Evolutionary conservation across 2,888 invertebrate genomes (phyloP).

Genomic region (Xestia ashworthii): DNA sequence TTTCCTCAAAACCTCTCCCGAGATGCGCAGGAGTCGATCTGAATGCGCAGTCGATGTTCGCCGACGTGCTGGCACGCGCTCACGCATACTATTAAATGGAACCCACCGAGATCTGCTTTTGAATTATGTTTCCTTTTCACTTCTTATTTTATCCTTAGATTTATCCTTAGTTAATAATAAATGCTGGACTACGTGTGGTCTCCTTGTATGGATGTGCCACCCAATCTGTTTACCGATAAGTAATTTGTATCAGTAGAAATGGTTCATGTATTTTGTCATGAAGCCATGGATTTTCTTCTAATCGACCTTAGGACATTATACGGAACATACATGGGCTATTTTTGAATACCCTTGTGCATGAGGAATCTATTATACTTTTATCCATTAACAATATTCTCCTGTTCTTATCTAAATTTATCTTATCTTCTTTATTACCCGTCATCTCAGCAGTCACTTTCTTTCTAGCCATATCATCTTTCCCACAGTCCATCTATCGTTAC

Average conservation of each 20-base stretch:
- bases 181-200: constrained; percentile 36
- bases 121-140: constrained; percentile 63
- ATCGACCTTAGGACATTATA: too few relatives aligned
- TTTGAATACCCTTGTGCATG: too few relatives aligned
- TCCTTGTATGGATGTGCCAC: constrained; percentile 21
- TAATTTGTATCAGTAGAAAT: not conserved
- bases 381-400: not conserved
- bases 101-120: constrained; percentile 60
- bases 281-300: too few relatives aligned
- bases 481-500: too few relatives aligned
- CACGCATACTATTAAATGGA: constrained; percentile 60
- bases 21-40: constrained; percentile 61
- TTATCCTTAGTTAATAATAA: constrained; percentile 39
- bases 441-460: too few relatives aligned
- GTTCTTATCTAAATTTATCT: not conserved
- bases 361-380: too few relatives aligned
- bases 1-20: constrained; percentile 67
- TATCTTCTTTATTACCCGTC: too few relatives aligned
- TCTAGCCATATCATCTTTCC: too few relatives aligned
- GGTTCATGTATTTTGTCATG: too few relatives aligned
- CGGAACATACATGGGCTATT: too few relatives aligned
- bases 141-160: constrained; percentile 53
- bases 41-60: constrained; percentile 59
- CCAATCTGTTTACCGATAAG: constrained; percentile 2
- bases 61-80: constrained; percentile 62